Evolutionary conservation across 2,113 vertebrate species (phyloP).

Genomic region (Catharus fuscescens): DNA sequence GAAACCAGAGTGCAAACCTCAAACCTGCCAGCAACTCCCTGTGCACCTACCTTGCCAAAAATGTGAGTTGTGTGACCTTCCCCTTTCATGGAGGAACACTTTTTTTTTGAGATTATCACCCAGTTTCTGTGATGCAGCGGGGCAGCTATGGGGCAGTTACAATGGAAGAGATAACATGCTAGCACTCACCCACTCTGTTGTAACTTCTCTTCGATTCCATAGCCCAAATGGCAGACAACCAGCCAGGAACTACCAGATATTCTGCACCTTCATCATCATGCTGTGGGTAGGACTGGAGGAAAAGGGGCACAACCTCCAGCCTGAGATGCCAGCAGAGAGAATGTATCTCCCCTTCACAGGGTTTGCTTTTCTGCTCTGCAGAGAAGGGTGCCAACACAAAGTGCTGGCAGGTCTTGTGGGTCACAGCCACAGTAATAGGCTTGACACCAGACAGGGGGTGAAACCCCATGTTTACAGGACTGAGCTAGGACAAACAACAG

Average conservation of each 20-base stretch:
- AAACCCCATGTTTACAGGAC: neutral
- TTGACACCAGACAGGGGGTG: neutral
- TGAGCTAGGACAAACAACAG: neutral
- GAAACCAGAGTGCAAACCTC: neutral
- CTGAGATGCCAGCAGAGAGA: neutral
- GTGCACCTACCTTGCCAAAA: neutral
- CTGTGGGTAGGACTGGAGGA: neutral
- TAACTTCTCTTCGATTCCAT: neutral
- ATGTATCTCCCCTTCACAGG: neutral
- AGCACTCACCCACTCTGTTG: neutral
- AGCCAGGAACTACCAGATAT: neutral
- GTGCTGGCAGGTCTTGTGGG: neutral
- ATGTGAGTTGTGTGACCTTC: neutral
- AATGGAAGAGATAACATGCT: fast-evolving
- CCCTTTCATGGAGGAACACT: neutral
- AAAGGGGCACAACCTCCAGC: fast-evolving
- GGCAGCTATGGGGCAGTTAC: neutral
- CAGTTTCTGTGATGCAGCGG: neutral
- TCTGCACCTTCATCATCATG: neutral
- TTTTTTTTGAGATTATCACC: neutral
- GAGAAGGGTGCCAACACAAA: neutral
- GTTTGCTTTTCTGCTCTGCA: neutral
- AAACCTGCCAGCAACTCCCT: neutral
- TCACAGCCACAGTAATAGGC: neutral
- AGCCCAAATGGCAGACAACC: neutral